Conservation (phyloP, 2,113 vertebrate genomes). For the Calidris pygmaea region DNA sequence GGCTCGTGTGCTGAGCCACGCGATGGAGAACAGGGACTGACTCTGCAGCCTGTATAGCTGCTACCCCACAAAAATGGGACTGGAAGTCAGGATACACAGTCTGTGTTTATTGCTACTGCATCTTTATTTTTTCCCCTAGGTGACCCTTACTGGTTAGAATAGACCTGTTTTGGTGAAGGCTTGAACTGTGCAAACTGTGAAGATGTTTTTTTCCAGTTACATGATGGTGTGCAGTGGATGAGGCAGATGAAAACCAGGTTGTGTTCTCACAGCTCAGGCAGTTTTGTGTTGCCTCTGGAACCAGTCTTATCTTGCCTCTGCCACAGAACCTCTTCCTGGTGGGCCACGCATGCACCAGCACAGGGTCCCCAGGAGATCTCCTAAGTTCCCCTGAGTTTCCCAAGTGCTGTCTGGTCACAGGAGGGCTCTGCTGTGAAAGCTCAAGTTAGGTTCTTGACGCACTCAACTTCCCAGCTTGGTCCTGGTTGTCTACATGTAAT, state of each 20-base stretch:
- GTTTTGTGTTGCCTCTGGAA: neutral
- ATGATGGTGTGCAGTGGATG: accelerated
- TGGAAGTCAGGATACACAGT: neutral
- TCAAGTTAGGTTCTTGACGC: neutral
- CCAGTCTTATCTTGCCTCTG: neutral
- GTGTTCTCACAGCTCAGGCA: neutral
- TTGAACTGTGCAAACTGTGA: neutral
- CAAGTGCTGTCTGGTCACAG: accelerated
- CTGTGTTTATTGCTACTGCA: neutral
- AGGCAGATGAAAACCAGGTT: neutral
- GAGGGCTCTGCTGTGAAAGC: neutral
- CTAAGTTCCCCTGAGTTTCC: neutral
- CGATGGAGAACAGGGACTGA: neutral
- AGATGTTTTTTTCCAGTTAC: neutral
- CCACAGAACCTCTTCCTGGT: neutral
- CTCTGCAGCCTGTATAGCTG: neutral
- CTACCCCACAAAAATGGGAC: neutral
- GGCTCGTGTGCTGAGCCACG: neutral
- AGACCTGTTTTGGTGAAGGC: neutral
- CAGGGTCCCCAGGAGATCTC: neutral
- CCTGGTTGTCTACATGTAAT: accelerated
- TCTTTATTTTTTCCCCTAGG: neutral
- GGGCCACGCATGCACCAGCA: neutral
- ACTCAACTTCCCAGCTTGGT: neutral
- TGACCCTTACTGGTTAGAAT: neutral